Evolutionary conservation across 2,797 vertebrate genomes (phyloP).

Genomic region (Taeniopygia guttata): DNA sequence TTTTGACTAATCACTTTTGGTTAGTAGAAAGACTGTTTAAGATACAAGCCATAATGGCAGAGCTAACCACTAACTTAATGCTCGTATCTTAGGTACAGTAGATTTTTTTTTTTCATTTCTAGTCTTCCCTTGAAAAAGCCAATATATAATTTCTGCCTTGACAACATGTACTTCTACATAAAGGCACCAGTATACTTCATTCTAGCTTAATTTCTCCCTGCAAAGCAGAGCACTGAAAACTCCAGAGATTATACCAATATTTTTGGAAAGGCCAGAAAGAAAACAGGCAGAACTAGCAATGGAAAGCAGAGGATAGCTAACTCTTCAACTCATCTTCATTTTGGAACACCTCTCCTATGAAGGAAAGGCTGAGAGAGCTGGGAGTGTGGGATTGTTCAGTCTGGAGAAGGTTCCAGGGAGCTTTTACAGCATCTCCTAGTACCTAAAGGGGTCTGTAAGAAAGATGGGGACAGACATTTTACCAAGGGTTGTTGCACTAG

Average conservation of each 20-base stretch:
- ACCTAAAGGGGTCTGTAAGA: neutral
- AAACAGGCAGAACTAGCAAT: neutral
- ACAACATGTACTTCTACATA: neutral
- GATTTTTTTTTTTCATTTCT: neutral
- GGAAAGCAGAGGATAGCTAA: neutral
- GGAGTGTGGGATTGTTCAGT: neutral
- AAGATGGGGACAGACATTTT: neutral
- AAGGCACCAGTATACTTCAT: neutral
- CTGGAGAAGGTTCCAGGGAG: neutral
- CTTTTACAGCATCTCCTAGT: neutral
- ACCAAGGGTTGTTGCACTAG: neutral
- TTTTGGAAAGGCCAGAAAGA: neutral
- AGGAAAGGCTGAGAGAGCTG: neutral
- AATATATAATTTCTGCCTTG: neutral
- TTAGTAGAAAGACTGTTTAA: neutral
- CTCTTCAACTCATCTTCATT: neutral
- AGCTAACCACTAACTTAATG: neutral
- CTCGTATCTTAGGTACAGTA: neutral
- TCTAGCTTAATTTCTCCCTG: neutral
- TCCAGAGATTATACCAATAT: neutral
- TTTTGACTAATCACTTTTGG: neutral
- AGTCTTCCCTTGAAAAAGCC: neutral
- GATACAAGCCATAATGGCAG: neutral
- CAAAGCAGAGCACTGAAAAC: neutral
- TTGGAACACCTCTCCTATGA: neutral